phyloP scores from a whole-genome alignment of 2,113 vertebrate genomes.

The Chaenocephalus aceratus region DNA sequence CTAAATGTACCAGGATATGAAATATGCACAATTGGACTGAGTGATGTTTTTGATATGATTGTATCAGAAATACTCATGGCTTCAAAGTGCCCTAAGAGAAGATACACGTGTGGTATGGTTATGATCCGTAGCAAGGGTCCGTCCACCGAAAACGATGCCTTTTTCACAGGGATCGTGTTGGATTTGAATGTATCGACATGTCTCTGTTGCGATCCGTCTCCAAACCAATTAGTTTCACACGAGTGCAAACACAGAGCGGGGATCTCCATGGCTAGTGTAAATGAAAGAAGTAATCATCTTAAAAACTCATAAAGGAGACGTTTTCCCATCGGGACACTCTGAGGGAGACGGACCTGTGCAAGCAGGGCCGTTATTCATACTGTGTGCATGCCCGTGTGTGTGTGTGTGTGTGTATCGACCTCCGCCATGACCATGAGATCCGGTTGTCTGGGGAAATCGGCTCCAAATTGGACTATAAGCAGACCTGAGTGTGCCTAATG shows the following conservation, averaged over 20 bases:
- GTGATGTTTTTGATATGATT: not conserved
- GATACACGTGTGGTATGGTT: not conserved
- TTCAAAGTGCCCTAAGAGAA: not conserved
- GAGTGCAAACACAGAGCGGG: conserved; percentile 61
- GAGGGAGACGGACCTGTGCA: conserved; percentile 14
- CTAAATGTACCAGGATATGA: not conserved
- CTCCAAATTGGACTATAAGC: conserved; percentile 72
- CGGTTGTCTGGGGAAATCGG: conserved; percentile 71
- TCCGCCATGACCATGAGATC: conserved; percentile 30
- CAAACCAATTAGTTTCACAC: conserved; percentile 70
- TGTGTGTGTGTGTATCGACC: conserved; percentile 43
- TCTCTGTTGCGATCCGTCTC: conserved; percentile 57
- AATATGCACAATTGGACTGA: not conserved
- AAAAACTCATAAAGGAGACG: conserved; percentile 55
- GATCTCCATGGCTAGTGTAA: conserved; percentile 58
- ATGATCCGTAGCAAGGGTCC: not conserved
- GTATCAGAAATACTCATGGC: not conserved
- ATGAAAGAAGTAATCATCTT: conserved; percentile 73
- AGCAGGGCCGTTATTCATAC: conserved; percentile 41
- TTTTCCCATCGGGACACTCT: conserved; percentile 14
- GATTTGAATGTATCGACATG: conserved; percentile 70
- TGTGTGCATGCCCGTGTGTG: not conserved
- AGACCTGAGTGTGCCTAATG: conserved; percentile 73
- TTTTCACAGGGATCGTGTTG: conserved; percentile 10
- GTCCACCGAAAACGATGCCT: not conserved